Conservation (phyloP, 2,113 vertebrate genomes). For the Telmatochromis bifrenatus region DNA sequence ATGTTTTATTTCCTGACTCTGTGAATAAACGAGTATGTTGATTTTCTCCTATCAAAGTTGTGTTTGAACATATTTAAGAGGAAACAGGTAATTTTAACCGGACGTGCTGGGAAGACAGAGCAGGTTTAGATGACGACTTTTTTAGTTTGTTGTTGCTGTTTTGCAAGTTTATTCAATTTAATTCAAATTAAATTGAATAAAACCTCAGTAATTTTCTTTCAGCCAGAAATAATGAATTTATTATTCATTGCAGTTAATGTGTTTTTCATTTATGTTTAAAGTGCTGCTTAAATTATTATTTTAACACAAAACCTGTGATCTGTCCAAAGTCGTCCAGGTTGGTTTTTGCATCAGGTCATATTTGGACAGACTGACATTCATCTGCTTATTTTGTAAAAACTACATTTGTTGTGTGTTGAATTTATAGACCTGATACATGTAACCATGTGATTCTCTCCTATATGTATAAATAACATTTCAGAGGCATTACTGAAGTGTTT, state of each 20-base stretch:
- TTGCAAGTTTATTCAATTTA: not conserved
- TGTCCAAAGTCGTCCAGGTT: not conserved
- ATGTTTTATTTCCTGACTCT: not conserved
- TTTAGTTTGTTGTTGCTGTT: not conserved
- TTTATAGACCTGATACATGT: not conserved
- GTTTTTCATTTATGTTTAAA: not conserved
- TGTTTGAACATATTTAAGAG: not conserved
- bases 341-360: not conserved
- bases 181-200: not conserved
- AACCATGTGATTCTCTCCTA: not conserved
- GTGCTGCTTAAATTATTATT: not conserved
- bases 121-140: not conserved
- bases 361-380: not conserved
- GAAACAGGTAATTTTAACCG: not conserved
- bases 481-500: not conserved
- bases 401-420: not conserved
- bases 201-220: not conserved
- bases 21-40: not conserved
- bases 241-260: not conserved
- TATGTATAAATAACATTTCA: accelerated
- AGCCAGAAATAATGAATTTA: not conserved
- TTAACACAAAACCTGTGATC: not conserved
- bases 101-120: not conserved
- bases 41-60: not conserved
- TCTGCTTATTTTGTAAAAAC: not conserved